Percentiles rank a stretch among this genome's conserved stretches.
phyloP scores from a whole-genome alignment of 2,797 vertebrate genomes.

The Amniataba percoides region DNA sequence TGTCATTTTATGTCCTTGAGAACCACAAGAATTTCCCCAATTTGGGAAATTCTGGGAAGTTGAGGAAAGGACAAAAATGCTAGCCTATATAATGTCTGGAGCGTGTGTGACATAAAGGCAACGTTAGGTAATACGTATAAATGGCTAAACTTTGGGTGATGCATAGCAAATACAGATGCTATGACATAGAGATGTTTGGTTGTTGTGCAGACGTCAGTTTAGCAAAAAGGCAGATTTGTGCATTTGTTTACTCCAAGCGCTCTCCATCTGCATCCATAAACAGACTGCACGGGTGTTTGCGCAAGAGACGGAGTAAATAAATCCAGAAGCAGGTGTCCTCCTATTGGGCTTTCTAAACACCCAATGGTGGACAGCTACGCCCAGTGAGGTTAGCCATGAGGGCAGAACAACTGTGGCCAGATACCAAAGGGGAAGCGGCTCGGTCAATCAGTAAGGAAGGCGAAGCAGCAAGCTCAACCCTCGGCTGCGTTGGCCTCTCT shows the following conservation, averaged over 20 bases:
- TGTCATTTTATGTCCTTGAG: constrained; percentile 24
- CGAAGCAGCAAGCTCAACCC: constrained; percentile 62
- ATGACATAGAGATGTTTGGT: constrained; percentile 27
- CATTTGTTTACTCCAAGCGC: constrained; percentile 72
- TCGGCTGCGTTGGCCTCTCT: constrained; percentile 59
- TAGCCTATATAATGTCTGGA: not conserved
- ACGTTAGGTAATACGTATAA: not conserved
- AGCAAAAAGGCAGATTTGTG: constrained; percentile 37
- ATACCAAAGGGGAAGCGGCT: constrained; percentile 73
- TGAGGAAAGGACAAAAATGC: not conserved
- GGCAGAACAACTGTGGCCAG: constrained; percentile 68
- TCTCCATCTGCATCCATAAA: constrained; percentile 72
- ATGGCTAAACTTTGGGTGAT: not conserved
- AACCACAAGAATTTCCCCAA: constrained; percentile 27
- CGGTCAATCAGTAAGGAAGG: constrained; percentile 68
- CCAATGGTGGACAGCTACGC: constrained; percentile 63
- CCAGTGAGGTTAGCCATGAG: constrained; percentile 77
- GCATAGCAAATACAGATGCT: constrained; percentile 18
- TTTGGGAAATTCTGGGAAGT: constrained; percentile 28
- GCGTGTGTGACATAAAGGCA: not conserved
- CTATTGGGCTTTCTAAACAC: constrained; percentile 62
- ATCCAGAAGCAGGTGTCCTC: constrained; percentile 83
- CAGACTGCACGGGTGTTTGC: constrained; percentile 71
- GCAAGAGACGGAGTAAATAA: constrained; percentile 74
- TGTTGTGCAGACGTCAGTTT: constrained; percentile 23